These are phyloP conservation scores for Rhimphoctona megacephalus DNA, from an alignment of 2,888 invertebrate species.

Conservation along the genomic window DNA sequence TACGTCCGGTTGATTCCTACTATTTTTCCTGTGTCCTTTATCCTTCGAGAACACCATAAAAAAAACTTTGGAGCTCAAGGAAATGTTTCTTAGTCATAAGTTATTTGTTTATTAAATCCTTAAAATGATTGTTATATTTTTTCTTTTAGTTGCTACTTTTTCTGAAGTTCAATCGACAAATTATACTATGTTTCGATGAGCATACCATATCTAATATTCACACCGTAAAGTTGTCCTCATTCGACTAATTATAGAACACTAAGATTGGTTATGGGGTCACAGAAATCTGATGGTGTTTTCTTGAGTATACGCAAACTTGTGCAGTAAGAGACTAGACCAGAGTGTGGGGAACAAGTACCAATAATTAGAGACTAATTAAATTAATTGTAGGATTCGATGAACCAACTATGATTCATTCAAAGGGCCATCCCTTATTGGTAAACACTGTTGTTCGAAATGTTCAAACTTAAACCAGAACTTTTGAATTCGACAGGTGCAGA, in stretches of 20 bases:
- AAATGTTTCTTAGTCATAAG: neutral
- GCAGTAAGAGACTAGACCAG: slow-evolving; percentile 8
- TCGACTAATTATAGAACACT: slow-evolving; percentile 7
- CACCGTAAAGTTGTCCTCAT: neutral
- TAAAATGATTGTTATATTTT: neutral
- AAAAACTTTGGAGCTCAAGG: neutral
- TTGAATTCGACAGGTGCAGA: neutral
- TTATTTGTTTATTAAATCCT: neutral
- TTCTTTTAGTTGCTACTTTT: neutral
- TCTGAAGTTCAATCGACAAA: too few relatives aligned
- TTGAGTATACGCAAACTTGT: neutral
- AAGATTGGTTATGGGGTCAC: slow-evolving; percentile 5
- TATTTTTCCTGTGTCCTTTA: too few relatives aligned
- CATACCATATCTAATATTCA: neutral
- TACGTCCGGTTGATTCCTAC: neutral
- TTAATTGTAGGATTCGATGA: slow-evolving; percentile 44
- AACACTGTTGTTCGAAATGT: neutral
- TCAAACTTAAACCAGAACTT: neutral
- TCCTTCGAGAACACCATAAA: neutral
- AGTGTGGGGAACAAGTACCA: slow-evolving; percentile 13
- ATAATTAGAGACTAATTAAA: slow-evolving; percentile 58
- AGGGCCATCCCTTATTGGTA: neutral
- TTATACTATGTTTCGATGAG: neutral
- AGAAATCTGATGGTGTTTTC: slow-evolving; percentile 21
- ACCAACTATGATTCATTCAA: slow-evolving; percentile 33